These are phyloP conservation scores for Microtus montanus DNA, from an alignment of 2,113 vertebrate species.

Conservation along the genomic window DNA sequence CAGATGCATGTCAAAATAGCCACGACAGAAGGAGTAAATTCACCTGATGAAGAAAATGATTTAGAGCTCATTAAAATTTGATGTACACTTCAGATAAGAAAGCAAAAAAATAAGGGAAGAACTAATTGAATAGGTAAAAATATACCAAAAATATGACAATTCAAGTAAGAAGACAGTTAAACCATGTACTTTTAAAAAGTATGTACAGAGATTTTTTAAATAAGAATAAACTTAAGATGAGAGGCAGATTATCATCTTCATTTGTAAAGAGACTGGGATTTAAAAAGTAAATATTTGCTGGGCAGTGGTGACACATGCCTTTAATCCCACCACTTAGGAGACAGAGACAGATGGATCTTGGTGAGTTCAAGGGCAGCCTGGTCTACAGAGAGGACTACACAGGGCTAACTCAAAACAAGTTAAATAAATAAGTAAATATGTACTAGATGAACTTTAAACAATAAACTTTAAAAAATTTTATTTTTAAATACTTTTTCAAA, in stretches of 20 bases:
- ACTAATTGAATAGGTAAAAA: not conserved
- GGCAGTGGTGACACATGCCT: not conserved
- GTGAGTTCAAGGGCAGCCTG: not conserved
- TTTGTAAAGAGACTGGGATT: not conserved
- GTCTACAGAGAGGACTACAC: not conserved
- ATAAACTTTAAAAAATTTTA: not conserved
- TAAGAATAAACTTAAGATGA: not conserved
- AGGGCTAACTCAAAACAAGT: not conserved
- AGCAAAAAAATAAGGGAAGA: not conserved
- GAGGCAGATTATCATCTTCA: not conserved
- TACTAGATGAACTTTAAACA: not conserved
- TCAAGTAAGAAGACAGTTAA: not conserved
- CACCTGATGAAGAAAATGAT: not conserved
- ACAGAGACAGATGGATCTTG: not conserved
- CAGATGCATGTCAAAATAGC: not conserved
- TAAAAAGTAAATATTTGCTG: not conserved
- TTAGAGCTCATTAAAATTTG: not conserved
- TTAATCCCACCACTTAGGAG: not conserved
- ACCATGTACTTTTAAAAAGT: not conserved
- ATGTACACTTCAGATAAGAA: constrained; percentile 17
- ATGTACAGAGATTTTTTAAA: not conserved
- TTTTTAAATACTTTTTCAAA: not conserved
- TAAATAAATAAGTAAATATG: not conserved
- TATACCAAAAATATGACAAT: not conserved
- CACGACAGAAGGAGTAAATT: not conserved